phyloP scores from a whole-genome alignment of 2,797 vertebrate species.

The Ataeniobius toweri region DNA sequence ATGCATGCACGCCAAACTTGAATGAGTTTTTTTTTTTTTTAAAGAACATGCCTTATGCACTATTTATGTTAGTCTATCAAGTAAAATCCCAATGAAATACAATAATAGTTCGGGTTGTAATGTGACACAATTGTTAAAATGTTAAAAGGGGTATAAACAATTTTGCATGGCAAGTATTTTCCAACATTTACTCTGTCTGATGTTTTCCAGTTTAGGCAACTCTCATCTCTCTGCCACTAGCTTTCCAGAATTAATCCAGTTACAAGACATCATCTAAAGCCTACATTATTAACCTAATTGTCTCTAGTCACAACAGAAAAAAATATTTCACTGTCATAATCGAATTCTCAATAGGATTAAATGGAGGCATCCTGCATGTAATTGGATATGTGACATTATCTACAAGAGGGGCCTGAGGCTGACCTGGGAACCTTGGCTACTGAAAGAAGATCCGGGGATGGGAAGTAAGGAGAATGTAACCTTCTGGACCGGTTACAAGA shows the following conservation, averaged over 20 bases:
- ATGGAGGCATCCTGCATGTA: slow-evolving; percentile 41
- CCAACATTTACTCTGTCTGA: not conserved
- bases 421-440: slow-evolving; percentile 40
- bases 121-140: too few relatives aligned
- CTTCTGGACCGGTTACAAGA: slow-evolving; percentile 38
- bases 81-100: not conserved
- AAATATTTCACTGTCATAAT: slow-evolving; percentile 37
- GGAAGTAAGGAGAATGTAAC: slow-evolving; percentile 47
- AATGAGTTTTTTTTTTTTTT: not conserved
- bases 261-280: slow-evolving; percentile 14
- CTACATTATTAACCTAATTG: slow-evolving; percentile 19
- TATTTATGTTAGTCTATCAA: not conserved
- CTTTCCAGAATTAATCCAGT: slow-evolving; percentile 5
- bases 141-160: not conserved
- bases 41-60: not conserved
- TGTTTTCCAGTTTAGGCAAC: not conserved
- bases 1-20: not conserved
- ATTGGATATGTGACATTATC: slow-evolving; percentile 60
- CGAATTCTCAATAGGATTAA: slow-evolving; percentile 47
- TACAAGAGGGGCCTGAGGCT: slow-evolving; percentile 40
- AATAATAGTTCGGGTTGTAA: too few relatives aligned
- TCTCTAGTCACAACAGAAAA: slow-evolving; percentile 17
- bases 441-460: slow-evolving; percentile 36
- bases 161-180: not conserved
- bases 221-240: not conserved